Base-by-base conservation (phyloP, 2,888 invertebrate species). In the Torymus texanus region DNA sequence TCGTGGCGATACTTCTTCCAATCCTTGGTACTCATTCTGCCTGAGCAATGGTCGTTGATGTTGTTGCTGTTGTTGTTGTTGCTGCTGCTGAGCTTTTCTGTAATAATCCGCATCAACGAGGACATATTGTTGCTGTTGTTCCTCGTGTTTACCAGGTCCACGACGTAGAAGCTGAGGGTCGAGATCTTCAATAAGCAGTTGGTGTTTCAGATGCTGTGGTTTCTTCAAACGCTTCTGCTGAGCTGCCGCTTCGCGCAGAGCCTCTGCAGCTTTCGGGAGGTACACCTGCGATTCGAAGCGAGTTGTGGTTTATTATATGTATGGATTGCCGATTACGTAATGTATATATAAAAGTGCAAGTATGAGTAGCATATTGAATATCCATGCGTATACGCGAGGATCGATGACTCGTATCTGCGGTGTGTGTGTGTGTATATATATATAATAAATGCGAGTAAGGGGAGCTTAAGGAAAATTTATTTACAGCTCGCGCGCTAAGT, bases 51-150 rank as follows among this genome's bases (percentile, higher is more conserved):
- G 53, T 0, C 76, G 79, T 11, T 80, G 72, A 3, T 73, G 73
- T 12, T 14, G 55, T 13, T 88, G 88, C 8, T 73, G 73, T 12
- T 14, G 55, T 13, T 88, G 88, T 62, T 88, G 89, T 71, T 89
- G 88, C 66, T 86, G 79, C 14, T 83, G 85, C 51, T 85, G 87
- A 2, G 85, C 83, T 29, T 83, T 84, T 0, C 84, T 76, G 16
- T 88, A 88, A 75, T 89, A 90, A 5, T 89, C 89, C 5, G 89
- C 88, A 59, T 88, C 88, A 21, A 90, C 87, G 13, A 90, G 82
- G 51, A 86, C 86, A 2, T 90, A 89, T 16, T 88, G 88, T 29
- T 88, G 88, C 11, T 14, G 88, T 16, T 63, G 56, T 14, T 75
- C 75, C 0, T 71, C 77, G 11, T 50, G 56, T 14, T 72, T 77